phyloP scores from a whole-genome alignment of 1,140 invertebrate genomes.

The Zaprionus taronus region DNA sequence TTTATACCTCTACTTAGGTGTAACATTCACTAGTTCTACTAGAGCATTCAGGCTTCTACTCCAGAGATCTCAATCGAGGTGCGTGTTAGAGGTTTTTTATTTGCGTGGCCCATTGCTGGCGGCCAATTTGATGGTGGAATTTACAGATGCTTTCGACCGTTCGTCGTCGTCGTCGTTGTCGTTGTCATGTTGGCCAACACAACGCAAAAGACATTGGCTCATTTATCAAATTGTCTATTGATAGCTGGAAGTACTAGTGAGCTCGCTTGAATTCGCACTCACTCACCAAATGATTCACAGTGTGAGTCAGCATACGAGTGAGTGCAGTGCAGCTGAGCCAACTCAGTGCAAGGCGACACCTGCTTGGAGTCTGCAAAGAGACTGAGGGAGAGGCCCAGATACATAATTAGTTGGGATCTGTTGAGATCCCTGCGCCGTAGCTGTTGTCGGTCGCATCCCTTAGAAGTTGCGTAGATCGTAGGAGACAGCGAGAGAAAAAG shows the following conservation, averaged over 20 bases:
- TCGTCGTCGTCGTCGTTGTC: constrained; percentile 25
- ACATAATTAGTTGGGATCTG: constrained; percentile 63
- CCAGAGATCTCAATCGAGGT: background rate
- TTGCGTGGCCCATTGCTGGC: constrained; percentile 74
- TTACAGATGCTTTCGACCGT: constrained; percentile 52
- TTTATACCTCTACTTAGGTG: too few species aligned
- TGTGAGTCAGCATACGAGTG: constrained; percentile 56
- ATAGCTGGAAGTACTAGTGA: constrained; percentile 48
- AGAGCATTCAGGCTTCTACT: constrained; percentile 8
- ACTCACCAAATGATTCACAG: constrained; percentile 60
- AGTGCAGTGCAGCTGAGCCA: background rate
- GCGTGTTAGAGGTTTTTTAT: constrained; percentile 46
- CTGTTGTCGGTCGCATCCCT: constrained; percentile 64
- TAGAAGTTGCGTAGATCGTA: constrained; percentile 57
- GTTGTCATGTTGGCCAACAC: constrained; percentile 23
- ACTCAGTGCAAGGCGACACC: constrained; percentile 44
- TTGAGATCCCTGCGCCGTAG: constrained; percentile 20
- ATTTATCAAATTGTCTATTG: constrained; percentile 79
- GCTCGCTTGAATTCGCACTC: constrained; percentile 57
- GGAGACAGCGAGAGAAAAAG: constrained; percentile 46
- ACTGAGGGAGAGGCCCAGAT: constrained; percentile 55
- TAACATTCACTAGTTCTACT: background rate
- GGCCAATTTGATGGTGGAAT: constrained; percentile 70
- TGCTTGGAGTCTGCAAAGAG: constrained; percentile 12
- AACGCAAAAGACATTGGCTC: constrained; percentile 56